These are phyloP conservation scores for Alentia gelatinosa DNA, from an alignment of 2,888 invertebrate species.

Conservation along the genomic window DNA sequence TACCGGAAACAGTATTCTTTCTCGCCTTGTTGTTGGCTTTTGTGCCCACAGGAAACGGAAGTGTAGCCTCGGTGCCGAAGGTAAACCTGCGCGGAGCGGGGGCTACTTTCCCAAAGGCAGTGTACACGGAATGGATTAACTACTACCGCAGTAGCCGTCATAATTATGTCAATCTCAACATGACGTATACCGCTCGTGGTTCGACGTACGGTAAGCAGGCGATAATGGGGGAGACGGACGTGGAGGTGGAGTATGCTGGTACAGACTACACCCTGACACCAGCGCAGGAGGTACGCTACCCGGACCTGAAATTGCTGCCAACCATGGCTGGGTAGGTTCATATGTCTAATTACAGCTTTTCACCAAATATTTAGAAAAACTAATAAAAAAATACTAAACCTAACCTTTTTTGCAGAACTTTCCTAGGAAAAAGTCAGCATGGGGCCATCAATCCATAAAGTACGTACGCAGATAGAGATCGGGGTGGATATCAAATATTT, in stretches of 20 bases:
- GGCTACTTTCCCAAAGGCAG: conserved; percentile 57
- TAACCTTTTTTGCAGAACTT: no score
- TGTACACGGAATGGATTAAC: conserved; percentile 53
- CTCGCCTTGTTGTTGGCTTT: background rate
- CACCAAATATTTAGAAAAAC: no score
- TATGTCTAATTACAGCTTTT: background rate
- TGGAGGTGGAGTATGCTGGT: conserved; percentile 69
- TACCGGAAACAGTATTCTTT: background rate
- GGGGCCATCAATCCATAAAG: no score
- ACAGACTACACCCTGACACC: conserved; percentile 68
- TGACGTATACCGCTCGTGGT: conserved; percentile 69
- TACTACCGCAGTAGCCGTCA: conserved; percentile 2
- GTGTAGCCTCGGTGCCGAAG: background rate
- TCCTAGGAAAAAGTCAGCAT: no score
- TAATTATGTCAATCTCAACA: conserved; percentile 60
- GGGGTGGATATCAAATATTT: no score
- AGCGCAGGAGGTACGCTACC: conserved; percentile 58
- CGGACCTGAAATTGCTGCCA: conserved; percentile 70
- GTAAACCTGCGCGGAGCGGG: conserved; percentile 51
- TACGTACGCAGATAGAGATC: no score
- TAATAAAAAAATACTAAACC: no score
- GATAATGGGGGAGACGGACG: conserved; percentile 62
- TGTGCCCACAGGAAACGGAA: background rate
- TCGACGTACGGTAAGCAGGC: conserved; percentile 68
- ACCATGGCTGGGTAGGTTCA: conserved; percentile 73